Conservation (phyloP, 2,113 vertebrate species). For the Litocranius walleri region DNA sequence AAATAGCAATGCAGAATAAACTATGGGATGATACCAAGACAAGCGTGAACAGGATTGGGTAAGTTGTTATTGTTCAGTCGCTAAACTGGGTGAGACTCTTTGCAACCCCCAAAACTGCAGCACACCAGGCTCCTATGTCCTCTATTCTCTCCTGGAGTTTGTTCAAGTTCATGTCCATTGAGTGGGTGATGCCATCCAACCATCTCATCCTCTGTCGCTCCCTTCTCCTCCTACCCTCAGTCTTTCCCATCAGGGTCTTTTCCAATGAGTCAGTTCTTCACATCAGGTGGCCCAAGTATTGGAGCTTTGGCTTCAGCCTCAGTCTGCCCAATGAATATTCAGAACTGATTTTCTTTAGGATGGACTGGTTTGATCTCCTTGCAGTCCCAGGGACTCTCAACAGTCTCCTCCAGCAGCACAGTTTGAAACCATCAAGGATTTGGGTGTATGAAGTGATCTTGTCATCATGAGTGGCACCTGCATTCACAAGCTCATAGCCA, state of each 20-base stretch:
- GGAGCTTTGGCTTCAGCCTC: neutral
- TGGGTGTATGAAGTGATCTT: neutral
- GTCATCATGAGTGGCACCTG: too few species aligned
- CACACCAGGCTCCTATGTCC: neutral
- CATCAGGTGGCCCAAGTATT: neutral
- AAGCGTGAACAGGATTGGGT: neutral
- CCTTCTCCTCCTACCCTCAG: neutral
- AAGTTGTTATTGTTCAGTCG: neutral
- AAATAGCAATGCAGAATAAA: neutral
- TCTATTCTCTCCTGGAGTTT: neutral
- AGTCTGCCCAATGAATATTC: neutral
- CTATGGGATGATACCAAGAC: fast-evolving
- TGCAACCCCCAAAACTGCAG: neutral
- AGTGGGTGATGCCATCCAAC: neutral
- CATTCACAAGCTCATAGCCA: neutral
- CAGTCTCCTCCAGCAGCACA: neutral
- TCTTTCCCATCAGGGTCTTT: neutral
- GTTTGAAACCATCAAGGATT: neutral
- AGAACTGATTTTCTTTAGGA: neutral
- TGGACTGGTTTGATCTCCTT: neutral
- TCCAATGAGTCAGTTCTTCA: neutral
- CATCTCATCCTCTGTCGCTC: fast-evolving
- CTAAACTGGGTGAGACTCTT: neutral
- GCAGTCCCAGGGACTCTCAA: neutral
- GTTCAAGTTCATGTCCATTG: neutral